Base-by-base conservation (phyloP, 2,797 vertebrate genomes). In the Buceros bicornis region DNA sequence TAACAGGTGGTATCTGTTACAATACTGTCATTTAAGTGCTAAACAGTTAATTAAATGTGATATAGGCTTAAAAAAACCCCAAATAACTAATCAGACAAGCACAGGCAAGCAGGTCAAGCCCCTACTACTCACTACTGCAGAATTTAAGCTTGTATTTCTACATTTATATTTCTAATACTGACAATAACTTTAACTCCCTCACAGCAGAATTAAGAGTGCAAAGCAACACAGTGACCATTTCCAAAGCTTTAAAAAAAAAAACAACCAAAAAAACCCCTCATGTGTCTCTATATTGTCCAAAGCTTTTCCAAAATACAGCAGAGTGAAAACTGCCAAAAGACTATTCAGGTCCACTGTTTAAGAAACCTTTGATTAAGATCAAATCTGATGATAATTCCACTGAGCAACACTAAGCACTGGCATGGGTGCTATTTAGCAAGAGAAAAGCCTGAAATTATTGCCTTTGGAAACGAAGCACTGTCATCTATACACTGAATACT, bases 401-500 rank as follows among this genome's bases (percentile, higher is more conserved):
- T 62, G 37, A 92, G 37, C 57, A 94, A 78, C 47, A 86, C 37
- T 78, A 81, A 94, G 86, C 57, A 87, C 69, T 92, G 50, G n/a
- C 65, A 81, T 18, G 72, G 61, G 45, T 83, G 82, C 28, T 89
- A 79, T 77, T 95, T 69, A 95, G 58, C 51, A 95, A 82, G 45
- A 95, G 80, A 89, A 94, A 93, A 96, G 60, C 43, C 80, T 76
- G 82, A 76, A 94, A 93, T 95, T 95, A 90, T 19, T 89, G 91
- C 66, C 72, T 97, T 89, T 91, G 79, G 61, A 93, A 94, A 91
- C 33, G 51, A 93, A 72, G 58, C 58, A 91, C 60, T 95, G 57
- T 74, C 84, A 93, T 77, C 72, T 19, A 73, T 70, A 80, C 43
- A 56, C 50, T 89, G 42, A 90, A 71, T 21, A 85, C 50, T 78